These are phyloP conservation scores for Pristionchus japonicus DNA, from an alignment of 2,888 invertebrate genomes.

Conservation along the genomic window DNA sequence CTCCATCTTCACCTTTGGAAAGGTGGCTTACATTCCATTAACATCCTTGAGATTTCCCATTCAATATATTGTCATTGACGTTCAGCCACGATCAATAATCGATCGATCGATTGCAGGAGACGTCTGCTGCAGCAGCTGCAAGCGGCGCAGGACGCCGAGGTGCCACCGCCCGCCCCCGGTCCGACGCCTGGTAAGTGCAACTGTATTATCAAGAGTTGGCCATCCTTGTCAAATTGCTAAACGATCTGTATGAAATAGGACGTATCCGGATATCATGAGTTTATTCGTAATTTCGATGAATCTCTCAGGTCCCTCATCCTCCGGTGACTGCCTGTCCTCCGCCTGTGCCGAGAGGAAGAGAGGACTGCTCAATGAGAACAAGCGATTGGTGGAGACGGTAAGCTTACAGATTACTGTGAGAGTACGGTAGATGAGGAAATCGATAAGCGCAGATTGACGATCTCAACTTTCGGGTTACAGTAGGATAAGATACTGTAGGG, in stretches of 20 bases:
- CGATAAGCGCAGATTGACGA: not conserved
- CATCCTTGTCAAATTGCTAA: no score
- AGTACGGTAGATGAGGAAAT: no score
- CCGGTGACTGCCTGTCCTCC: conserved; percentile 62
- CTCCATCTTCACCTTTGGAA: not conserved
- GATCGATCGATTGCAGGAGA: no score
- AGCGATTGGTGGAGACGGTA: conserved; percentile 61
- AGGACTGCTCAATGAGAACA: conserved; percentile 65
- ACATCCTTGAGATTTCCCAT: no score
- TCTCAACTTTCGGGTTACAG: not conserved
- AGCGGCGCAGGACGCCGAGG: not conserved
- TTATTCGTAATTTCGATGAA: no score
- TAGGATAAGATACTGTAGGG: not conserved
- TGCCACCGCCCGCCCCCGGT: conserved; percentile 26
- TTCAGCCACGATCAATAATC: no score
- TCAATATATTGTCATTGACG: no score
- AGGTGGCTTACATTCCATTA: no score
- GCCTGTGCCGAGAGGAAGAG: conserved; percentile 63
- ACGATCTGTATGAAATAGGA: no score
- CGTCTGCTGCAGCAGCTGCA: conserved; percentile 7
- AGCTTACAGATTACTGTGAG: not conserved
- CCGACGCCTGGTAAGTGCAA: not conserved
- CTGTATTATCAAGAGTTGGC: no score
- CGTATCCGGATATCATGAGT: no score
- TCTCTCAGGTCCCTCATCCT: conserved; percentile 49